Evolutionary conservation across 2,888 invertebrate species (phyloP).

Genomic region (Pammene aurita): DNA sequence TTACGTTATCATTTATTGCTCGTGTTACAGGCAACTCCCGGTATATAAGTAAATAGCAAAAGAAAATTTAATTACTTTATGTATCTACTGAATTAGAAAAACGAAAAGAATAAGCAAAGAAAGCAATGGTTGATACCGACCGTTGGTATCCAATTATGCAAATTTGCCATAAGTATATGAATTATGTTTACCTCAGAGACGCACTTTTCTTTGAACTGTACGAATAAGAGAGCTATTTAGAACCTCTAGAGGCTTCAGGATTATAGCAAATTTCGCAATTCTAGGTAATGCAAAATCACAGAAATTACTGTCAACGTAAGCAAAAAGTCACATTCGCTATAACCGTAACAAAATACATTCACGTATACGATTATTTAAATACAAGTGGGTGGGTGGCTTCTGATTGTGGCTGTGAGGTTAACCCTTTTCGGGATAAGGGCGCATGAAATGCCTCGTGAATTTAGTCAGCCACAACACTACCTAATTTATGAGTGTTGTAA

Average conservation of each 20-base stretch:
- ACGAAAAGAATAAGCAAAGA: no score
- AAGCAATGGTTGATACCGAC: no score
- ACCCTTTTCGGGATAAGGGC: slow-evolving; percentile 26
- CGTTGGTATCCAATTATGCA: background rate
- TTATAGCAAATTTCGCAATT: no score
- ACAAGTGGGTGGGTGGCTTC: slow-evolving; percentile 12
- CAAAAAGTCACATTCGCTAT: no score
- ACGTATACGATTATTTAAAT: slow-evolving; percentile 22
- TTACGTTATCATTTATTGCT: no score
- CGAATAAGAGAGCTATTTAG: background rate
- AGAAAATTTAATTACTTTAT: no score
- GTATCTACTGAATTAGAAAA: no score
- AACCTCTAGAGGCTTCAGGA: no score
- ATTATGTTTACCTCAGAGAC: background rate
- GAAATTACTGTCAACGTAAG: no score
- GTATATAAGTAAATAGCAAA: no score
- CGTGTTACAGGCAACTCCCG: no score
- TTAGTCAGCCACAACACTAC: slow-evolving; percentile 23
- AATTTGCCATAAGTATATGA: background rate
- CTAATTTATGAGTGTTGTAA: slow-evolving; percentile 24
- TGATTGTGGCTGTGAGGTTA: slow-evolving; percentile 18
- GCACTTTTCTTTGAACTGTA: background rate
- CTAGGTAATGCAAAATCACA: no score
- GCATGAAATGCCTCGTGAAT: slow-evolving; percentile 9
- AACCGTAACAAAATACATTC: background rate